phyloP scores from a whole-genome alignment of 2,888 invertebrate species.

The Pilophorus perplexus region DNA sequence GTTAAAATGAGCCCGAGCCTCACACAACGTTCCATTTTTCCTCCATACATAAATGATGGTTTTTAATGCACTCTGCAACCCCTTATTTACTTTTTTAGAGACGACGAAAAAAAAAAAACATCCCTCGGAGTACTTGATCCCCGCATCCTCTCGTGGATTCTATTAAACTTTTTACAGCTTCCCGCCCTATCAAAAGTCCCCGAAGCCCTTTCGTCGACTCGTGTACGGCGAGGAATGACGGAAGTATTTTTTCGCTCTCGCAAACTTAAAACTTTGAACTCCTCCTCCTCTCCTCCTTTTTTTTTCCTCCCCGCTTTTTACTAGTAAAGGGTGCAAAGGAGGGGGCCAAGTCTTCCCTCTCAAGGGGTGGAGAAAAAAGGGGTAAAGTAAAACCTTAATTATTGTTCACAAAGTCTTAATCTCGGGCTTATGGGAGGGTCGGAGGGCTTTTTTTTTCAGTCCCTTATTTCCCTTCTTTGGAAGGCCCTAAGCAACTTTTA shows the following conservation, averaged over 20 bases:
- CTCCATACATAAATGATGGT: too few species aligned
- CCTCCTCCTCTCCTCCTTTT: too few species aligned
- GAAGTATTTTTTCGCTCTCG: neutral
- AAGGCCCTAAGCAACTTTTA: constrained; percentile 4
- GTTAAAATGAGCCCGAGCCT: too few species aligned
- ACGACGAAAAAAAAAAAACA: neutral
- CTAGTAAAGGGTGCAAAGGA: neutral
- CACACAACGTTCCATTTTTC: too few species aligned
- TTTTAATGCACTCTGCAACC: too few species aligned
- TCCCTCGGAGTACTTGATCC: neutral
- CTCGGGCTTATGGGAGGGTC: neutral
- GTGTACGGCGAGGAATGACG: neutral
- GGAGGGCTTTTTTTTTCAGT: neutral
- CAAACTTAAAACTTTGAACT: neutral
- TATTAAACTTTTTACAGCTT: constrained; percentile 3
- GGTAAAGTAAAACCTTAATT: constrained; percentile 15
- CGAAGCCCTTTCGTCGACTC: neutral
- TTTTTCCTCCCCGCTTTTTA: too few species aligned
- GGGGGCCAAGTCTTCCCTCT: too few species aligned
- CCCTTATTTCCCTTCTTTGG: neutral
- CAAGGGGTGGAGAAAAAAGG: too few species aligned
- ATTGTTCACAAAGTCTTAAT: constrained; percentile 34
- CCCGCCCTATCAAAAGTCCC: neutral
- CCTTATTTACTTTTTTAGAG: too few species aligned
- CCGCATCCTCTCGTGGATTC: constrained; percentile 1